A percentile compares a stretch with the other conserved stretches of the same genome.
Conservation (phyloP, 1,140 invertebrate genomes). For the Copidosoma floridanum region DNA sequence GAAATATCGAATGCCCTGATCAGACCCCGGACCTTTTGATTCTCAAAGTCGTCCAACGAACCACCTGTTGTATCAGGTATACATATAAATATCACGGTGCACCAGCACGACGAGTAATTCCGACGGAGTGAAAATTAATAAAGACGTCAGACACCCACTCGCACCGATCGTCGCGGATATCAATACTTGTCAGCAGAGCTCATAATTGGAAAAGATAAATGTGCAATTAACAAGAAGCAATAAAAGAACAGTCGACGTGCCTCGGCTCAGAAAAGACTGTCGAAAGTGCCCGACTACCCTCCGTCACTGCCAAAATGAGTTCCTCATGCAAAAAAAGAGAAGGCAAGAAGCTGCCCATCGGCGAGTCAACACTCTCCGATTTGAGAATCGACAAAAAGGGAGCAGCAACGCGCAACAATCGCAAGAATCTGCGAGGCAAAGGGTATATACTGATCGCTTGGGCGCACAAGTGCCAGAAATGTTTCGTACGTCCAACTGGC, state of each 20-base stretch:
- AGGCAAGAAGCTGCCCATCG: background rate
- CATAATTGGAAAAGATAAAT: constrained; percentile 26
- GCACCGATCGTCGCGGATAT: background rate
- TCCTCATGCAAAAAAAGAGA: background rate
- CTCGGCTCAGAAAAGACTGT: background rate
- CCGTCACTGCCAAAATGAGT: no score
- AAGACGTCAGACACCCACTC: constrained; percentile 13
- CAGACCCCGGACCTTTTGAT: no score
- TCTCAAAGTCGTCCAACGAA: no score
- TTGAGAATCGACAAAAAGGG: background rate
- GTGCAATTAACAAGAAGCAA: constrained; percentile 22
- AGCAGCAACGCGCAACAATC: background rate
- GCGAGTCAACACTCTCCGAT: no score
- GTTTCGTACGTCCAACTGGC: background rate
- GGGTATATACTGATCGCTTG: constrained; percentile 16
- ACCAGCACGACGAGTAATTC: no score
- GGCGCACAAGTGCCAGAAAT: background rate
- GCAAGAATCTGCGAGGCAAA: constrained; percentile 8
- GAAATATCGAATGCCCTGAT: no score
- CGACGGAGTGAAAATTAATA: constrained; percentile 22
- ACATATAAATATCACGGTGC: no score
- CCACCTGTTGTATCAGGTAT: no score
- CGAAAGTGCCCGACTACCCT: background rate
- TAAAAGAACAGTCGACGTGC: background rate
- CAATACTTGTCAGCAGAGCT: constrained; percentile 13